Evolutionary conservation across 2,888 invertebrate species (phyloP), one percentile per base, ranked within the genome.

Genomic region (Holacanthella duospinosa): DNA sequence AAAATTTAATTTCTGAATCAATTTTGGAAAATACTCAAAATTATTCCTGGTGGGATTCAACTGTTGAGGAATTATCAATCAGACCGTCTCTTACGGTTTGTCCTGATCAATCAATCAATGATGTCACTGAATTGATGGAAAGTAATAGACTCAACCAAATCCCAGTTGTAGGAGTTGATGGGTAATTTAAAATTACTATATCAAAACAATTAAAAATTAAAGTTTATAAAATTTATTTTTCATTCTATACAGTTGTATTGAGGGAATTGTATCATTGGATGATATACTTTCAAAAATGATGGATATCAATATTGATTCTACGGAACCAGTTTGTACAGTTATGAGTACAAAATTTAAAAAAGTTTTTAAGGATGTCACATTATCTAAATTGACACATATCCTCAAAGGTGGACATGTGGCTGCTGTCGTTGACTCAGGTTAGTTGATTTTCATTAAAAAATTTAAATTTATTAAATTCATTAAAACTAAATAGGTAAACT

Each of bases 401-500:
- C 80, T 94, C 59, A 90, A 93, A 75, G 84, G 85, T 60, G 86
- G 91, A 68, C 80, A 86, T 21, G 90, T 85, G 76, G 89, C 87
- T 2, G 78, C 91, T n/a, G 82, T 92, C 54, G 16, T 48, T 48
- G 48, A 21, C 12, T 4, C 6, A n/a, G 19, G 48, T 48, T 4
- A 48, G 48, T 21, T 9, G 36, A 9, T 36, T 36, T 36, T 36
- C 6, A 21, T n/a, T 48, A 4, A 21, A 4, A n/a, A 9, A 28
- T 29, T n/a, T 62, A 21, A 25, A 28, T 63, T 9, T 48, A 9
- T 16, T 16, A 53, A 6, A 6, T 53, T 53, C 6, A n/a, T 6
- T 12, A 53, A 53, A 53, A 21, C 4, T 6, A 53, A 53, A 53
- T 12, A 12, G n/a, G 6, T 21, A 12, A 21, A n/a, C n/a, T n/a